These are phyloP conservation scores for Amblyopsis hoosieri DNA, from an alignment of 2,797 vertebrate species.

Conservation along the genomic window DNA sequence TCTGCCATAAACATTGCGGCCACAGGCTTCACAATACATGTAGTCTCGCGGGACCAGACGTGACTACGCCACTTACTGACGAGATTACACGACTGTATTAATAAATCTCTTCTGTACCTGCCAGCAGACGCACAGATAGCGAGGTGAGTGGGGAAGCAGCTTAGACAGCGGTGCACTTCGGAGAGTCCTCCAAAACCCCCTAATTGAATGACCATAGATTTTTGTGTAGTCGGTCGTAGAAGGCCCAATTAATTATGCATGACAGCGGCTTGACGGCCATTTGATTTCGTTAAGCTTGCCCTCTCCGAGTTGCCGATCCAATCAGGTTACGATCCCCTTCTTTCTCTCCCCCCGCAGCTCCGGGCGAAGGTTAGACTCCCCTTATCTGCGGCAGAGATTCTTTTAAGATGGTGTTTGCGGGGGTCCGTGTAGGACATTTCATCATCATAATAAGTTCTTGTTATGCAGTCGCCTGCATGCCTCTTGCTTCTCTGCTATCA, in stretches of 20 bases:
- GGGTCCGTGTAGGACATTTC: conserved; percentile 72
- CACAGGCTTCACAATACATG: no score
- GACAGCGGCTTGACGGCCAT: conserved; percentile 89
- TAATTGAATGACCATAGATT: conserved; percentile 98
- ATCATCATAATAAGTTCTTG: conserved; percentile 76
- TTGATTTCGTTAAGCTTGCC: conserved; percentile 88
- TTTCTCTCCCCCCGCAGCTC: conserved; percentile 37
- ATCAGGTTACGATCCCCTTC: conserved; percentile 84
- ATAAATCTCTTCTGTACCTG: conserved; percentile 9
- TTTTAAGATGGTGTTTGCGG: conserved; percentile 71
- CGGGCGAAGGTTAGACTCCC: conserved; percentile 79
- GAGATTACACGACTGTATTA: no score
- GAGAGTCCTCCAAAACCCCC: conserved; percentile 84
- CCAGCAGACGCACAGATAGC: conserved; percentile 48
- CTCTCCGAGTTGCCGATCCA: conserved; percentile 85
- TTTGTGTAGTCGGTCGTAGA: conserved; percentile 86
- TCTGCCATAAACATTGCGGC: no score
- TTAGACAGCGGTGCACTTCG: conserved; percentile 83
- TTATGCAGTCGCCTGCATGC: conserved; percentile 58
- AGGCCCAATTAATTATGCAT: conserved; percentile 98
- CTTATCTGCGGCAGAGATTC: conserved; percentile 76
- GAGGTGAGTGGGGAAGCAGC: conserved; percentile 64
- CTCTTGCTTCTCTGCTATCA: conserved; percentile 63
- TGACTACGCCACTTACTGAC: no score
- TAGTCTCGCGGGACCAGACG: no score